Evolutionary conservation across 2,888 invertebrate species (phyloP).

Genomic region (Auanema freiburgensis): DNA sequence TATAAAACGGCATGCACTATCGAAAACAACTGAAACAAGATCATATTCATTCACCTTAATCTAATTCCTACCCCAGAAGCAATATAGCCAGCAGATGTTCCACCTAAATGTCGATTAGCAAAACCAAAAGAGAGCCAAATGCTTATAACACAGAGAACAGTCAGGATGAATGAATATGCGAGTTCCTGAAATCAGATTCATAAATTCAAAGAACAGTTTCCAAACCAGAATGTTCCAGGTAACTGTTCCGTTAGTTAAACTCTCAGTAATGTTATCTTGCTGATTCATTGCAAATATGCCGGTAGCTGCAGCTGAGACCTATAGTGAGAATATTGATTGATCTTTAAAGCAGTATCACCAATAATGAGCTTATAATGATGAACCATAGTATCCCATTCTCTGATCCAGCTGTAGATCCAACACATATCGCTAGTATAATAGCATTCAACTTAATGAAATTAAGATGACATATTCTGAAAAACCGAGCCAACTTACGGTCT

Average conservation of each 20-base stretch:
- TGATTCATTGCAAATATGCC: slow-evolving; percentile 57
- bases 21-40: slow-evolving; percentile 53
- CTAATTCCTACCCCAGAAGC: slow-evolving; percentile 58
- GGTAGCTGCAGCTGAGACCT: slow-evolving; percentile 55
- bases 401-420: slow-evolving; percentile 53
- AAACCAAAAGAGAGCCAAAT: slow-evolving; percentile 59
- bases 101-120: slow-evolving; percentile 46
- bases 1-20: slow-evolving; percentile 55
- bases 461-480: no score
- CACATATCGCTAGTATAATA: slow-evolving; percentile 52
- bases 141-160: slow-evolving; percentile 51
- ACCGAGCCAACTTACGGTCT: slow-evolving; percentile 45
- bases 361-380: slow-evolving; percentile 41
- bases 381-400: slow-evolving; percentile 61
- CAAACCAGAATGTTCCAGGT: slow-evolving; percentile 59
- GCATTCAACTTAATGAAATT: slow-evolving; percentile 52
- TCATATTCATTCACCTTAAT: no score
- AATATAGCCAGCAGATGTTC: slow-evolving; percentile 57
- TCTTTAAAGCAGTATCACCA: slow-evolving; percentile 20
- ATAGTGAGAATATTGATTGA: slow-evolving; percentile 15
- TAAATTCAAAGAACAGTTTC: no score
- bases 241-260: slow-evolving; percentile 51
- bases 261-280: slow-evolving; percentile 52
- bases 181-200: slow-evolving; percentile 48
- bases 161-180: slow-evolving; percentile 57